Base-by-base conservation (phyloP, 2,888 invertebrate species). In the Parasteatoda lunata region DNA sequence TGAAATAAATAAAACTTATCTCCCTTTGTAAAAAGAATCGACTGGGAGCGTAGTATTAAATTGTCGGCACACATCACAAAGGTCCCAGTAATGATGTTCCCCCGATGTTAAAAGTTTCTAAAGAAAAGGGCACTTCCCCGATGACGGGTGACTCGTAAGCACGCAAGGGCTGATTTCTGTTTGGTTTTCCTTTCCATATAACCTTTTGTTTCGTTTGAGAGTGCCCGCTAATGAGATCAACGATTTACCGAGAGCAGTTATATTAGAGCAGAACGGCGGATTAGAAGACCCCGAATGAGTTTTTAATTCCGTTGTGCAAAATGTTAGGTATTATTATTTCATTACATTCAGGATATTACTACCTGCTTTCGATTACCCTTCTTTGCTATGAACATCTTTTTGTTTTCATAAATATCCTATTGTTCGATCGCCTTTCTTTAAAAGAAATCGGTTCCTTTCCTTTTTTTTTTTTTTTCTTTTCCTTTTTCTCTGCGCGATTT, bases 81-180 rank as follows among this genome's bases (percentile, higher is more conserved):
- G 54, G 73, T 51, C n/a, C 64, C 13, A 30, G 69, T 59, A 52
- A 77, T 77, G 68, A 66, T 52, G 59, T 4, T 52, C n/a, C 30
- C 30, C 30, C 51, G 30, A 68, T 68, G 66, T 3, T 30, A 68
- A 30, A 9, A 30, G 30, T 30, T 68, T 30, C 66, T 45, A 15
- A 9, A 9, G 15, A 15, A 68, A 30, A 68, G 13, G 45, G 15
- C 66, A 15, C 66, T 45, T 15, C n/a, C 5, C 52, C 73, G 54
- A 68, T 85, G 85, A 85, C 76, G 75, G 79, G 85, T 85, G 70
- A 76, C 70, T n/a, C 48, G n/a, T 47, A 8, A 13, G 65, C 85
- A 85, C 85, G 85, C 85, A 75, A 84, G 30, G 59, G 13, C 48
- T 8, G 4, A 4, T 59, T n/a, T 59, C 59, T n/a, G 59, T 3